Base-by-base conservation (phyloP, 2,797 vertebrate genomes). In the Argya squamiceps region DNA sequence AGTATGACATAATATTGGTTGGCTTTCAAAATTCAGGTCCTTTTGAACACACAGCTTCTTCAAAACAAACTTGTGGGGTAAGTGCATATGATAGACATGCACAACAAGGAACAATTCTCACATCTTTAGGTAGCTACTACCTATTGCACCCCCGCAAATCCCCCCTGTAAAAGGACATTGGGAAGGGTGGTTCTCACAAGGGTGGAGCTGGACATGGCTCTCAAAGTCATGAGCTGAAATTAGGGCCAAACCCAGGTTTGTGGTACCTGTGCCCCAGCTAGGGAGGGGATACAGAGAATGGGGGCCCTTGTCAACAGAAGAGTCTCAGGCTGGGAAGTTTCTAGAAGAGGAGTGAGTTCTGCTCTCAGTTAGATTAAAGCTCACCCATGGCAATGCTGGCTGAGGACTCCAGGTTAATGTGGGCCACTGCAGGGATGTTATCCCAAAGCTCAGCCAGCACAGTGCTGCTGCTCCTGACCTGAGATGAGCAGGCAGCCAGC, bases 281-380 rank as follows among this genome's bases (percentile, higher is more conserved):
- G 36, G 23, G 29, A 62, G 15, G 17, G 11, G 29, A 16, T 22
- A 22, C 81, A 64, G 37, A 53, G 9, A 6, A 26, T 24, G 37
- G 36, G n/a, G 43, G 34, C 34, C 15, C 55, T 49, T 0, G 0
- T 74, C 62, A 68, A 10, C 27, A 44, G 10, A 62, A 39, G 10
- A 32, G 16, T 24, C 26, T 84, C 29, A n/a, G 55, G n/a, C 47
- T 73, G 63, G 26, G 39, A 68, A 83, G 8, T 30, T 32, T 83
- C 34, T 76, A 59, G 39, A 60, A 69, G 56, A 68, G 13, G 43
- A 89, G 29, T 23, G 47, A 88, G 27, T 67, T 81, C 49, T 67
- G 20, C 24, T 91, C 49, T 81, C 56, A 30, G 0, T 65, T 44
- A 41, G 44, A 56, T 47, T 49, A 46, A 77, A 67, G n/a, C 23